Conservation (phyloP, 2,888 invertebrate species). For the Ctena decussata region DNA sequence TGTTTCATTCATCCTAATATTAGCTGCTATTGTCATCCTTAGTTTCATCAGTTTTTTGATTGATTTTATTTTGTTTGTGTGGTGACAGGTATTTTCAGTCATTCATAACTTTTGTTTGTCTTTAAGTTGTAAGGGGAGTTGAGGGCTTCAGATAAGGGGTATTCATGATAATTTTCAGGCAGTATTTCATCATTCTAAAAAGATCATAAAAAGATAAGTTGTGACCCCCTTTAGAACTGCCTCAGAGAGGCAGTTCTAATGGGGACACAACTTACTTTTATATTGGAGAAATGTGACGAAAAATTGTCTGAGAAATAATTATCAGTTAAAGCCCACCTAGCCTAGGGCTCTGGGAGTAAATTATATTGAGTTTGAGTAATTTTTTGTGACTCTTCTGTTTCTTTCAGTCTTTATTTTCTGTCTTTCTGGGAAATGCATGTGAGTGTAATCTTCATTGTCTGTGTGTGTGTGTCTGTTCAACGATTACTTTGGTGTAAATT, state of each 20-base stretch:
- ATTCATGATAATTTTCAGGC: too few species aligned
- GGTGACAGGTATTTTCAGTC: conserved; percentile 34
- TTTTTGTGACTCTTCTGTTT: background rate
- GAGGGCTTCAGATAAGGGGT: too few species aligned
- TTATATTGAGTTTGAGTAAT: background rate
- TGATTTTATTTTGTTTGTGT: background rate
- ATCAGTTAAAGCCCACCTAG: background rate
- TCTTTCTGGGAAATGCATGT: conserved; percentile 1
- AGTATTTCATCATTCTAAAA: too few species aligned
- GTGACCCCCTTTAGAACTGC: too few species aligned
- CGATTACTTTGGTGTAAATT: background rate
- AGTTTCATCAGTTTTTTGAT: background rate
- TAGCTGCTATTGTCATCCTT: background rate
- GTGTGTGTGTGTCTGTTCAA: background rate
- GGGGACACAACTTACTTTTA: too few species aligned
- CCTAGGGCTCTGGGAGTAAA: background rate
- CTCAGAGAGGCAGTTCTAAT: too few species aligned
- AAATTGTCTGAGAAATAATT: too few species aligned
- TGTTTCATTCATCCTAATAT: too few species aligned
- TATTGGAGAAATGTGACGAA: too few species aligned
- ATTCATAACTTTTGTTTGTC: conserved; percentile 74
- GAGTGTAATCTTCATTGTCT: background rate
- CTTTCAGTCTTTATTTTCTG: background rate
- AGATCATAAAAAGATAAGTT: too few species aligned
- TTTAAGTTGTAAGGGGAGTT: conserved; percentile 51